Base-by-base conservation (phyloP, 2,113 vertebrate species). In the Orycteropus afer region DNA sequence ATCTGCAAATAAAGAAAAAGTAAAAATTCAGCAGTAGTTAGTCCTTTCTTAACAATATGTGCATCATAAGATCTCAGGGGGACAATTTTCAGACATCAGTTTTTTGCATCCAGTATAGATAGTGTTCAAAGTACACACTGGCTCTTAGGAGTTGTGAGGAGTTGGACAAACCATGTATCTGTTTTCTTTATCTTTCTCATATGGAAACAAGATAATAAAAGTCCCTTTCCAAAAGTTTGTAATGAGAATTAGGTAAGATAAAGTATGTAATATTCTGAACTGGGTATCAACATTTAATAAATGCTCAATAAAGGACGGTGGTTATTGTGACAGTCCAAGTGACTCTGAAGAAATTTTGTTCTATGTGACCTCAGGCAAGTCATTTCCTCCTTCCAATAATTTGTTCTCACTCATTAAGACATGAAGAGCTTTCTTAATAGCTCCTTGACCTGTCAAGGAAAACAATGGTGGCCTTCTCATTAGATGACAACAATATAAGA, bases 1-100 rank as follows among this genome's bases (percentile, higher is more conserved):
- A 42, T 34, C 47, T 77, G 27, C 23, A 93, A 89, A 40, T 55
- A 79, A 73, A 91, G 14, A 89, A 76, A 86, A 93, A 78, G 11
- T 7, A 49, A 90, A 81, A 29, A 32, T 67, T 83, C 37, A 73
- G n/a, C 78, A 51, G 40, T 74, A 67, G 20, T 59, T 87, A 22
- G 13, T 63, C 7, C 61, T 74, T 93, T 34, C 47, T 20, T 22
- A 78, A 76, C 86, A 57, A 42, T 55, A 18, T 23, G 25, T 67
- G 23, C 22, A 73, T 14, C 27, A 27, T 88, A 74, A 88, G 4
- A 15, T 11, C 71, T 92, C 23, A 95, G 7, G 81, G 37, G 8
- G 22, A 61, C 18, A 88, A 45, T 51, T 73, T 78, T 49, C 61
- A 71, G 23, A 37, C 11, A 32, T 3, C 37, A 61, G 57, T 27